Evolutionary conservation across 2,888 invertebrate species (phyloP).

Genomic region (Heteropelma amictum): DNA sequence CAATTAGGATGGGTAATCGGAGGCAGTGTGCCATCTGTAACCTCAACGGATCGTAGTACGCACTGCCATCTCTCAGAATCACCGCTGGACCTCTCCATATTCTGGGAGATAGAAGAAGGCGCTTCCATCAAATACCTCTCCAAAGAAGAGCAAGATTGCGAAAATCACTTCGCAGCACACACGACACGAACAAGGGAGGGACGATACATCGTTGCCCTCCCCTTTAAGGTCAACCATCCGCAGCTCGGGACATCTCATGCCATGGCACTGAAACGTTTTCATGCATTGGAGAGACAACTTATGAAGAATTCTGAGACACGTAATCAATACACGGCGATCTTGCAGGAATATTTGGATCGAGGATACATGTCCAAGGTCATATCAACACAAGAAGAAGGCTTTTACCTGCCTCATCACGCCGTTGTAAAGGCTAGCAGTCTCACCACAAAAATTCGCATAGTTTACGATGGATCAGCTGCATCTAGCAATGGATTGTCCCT

Average conservation of each 20-base stretch:
- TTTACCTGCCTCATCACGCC: neutral
- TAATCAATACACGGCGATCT: conserved; percentile 13
- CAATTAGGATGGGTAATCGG: conserved; percentile 56
- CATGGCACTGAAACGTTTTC: conserved; percentile 9
- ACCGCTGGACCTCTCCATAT: no score
- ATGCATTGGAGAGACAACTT: conserved; percentile 3
- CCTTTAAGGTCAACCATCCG: no score
- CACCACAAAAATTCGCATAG: conserved; percentile 40
- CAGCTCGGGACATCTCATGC: no score
- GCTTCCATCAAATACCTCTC: no score
- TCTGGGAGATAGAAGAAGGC: no score
- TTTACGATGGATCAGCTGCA: conserved; percentile 46
- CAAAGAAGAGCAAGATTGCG: no score
- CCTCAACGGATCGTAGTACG: no score
- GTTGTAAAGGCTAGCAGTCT: neutral
- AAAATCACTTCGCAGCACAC: no score
- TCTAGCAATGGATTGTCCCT: conserved; percentile 36
- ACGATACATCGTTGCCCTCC: no score
- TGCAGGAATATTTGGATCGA: conserved; percentile 19
- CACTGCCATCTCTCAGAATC: no score
- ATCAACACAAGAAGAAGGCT: neutral
- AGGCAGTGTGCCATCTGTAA: no score
- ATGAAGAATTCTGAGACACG: neutral
- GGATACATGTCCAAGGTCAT: conserved; percentile 19
- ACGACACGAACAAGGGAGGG: no score